Base-by-base conservation (phyloP, 2,888 invertebrate genomes). In the Erannis defoliaria region DNA sequence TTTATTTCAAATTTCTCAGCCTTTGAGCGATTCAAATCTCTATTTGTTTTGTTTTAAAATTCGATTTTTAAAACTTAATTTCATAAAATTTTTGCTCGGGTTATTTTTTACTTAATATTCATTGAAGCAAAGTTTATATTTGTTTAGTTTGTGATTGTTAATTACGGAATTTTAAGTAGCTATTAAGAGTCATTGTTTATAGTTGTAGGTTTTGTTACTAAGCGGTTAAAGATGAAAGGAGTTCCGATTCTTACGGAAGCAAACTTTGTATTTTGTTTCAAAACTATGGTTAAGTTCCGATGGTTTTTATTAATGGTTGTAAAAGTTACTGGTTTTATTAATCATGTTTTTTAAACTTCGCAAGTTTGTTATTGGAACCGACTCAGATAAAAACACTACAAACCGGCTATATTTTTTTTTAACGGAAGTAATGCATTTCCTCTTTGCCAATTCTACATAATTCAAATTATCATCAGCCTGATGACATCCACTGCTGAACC, bases 141-240 rank as follows among this genome's bases (percentile, higher is more conserved):
- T 67, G 62, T 51, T 40, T 54, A 50, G 38, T 50, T 60, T 65
- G 53, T 60, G 62, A 66, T 57, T 62, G 55, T 67, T 67, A 69
- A 68, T 71, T 68, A 64, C 56, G 64, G 66, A 72, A 68, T 71
- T 64, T 60, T 71, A 68, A 73, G 66, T 67, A 67, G 71, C 67
- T 68, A 74, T 77, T 74, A 75, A 71, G 62, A 66, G 62, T 64
- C 60, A 55, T 66, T 73, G 75, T 75, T 75, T 76, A 71, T 75
- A 73, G 72, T 65, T 58, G 64, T 67, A 64, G 55, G 60, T 69
- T 71, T 71, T 69, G 57, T 49, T 29, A 56, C 40, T 38, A 26
- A 40, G 64, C 64, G 65, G 63, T 43, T 35, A 26, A 4, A 38
- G 61, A 62, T 70, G 55, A 69, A 66, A 68, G 62, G 21, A 33